Conservation (phyloP, 2,797 vertebrate genomes). For the Anolis apletophallus region DNA sequence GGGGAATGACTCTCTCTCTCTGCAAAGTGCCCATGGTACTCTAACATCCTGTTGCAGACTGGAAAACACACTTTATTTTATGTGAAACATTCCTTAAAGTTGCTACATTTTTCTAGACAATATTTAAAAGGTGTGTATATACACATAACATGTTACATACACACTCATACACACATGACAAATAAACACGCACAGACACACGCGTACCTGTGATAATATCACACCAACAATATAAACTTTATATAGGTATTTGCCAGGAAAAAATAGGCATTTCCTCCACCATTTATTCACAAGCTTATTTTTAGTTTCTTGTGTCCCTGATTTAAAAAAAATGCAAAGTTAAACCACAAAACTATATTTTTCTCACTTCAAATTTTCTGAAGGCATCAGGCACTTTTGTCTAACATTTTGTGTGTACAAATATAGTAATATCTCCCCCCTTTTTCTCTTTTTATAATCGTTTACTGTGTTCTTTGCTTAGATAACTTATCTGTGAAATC, state of each 20-base stretch:
- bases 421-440: conserved; percentile 77
- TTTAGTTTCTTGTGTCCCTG: conserved; percentile 81
- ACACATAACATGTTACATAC: conserved; percentile 59
- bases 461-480: conserved; percentile 73
- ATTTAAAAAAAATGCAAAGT: conserved; percentile 78
- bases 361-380: conserved; percentile 80
- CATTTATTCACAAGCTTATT: conserved; percentile 90
- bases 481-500: conserved; percentile 88
- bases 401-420: conserved; percentile 89
- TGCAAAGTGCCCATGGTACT: conserved; percentile 75
- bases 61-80: conserved; percentile 78
- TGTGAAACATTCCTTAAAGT: conserved; percentile 79
- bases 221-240: conserved; percentile 77
- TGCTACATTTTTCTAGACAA: conserved; percentile 82
- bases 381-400: conserved; percentile 96
- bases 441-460: conserved; percentile 48
- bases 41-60: conserved; percentile 77
- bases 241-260: conserved; percentile 79
- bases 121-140: conserved; percentile 74
- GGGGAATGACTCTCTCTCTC: conserved; percentile 72
- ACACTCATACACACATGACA: conserved; percentile 62
- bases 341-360: conserved; percentile 83
- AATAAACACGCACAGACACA: conserved; percentile 71
- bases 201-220: conserved; percentile 75
- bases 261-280: conserved; percentile 82